Conservation (phyloP, 2,888 invertebrate species). For the Clivina fossor region DNA sequence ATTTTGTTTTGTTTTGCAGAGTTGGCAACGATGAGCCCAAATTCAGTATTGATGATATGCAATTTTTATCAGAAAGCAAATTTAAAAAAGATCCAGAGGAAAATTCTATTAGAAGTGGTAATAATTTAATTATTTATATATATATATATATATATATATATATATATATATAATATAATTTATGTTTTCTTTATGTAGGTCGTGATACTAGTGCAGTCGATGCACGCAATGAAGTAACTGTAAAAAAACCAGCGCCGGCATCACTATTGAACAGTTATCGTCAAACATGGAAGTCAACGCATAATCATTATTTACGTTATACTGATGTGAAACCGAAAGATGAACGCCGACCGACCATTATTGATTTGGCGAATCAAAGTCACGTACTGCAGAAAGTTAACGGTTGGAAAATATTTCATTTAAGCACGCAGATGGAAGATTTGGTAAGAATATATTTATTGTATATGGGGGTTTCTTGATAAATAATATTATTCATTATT, state of each 20-base stretch:
- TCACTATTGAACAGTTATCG: slow-evolving; percentile 65
- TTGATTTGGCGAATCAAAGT: slow-evolving; percentile 86
- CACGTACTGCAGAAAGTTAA: slow-evolving; percentile 85
- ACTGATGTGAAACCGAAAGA: slow-evolving; percentile 87
- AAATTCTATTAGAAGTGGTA: slow-evolving; percentile 42
- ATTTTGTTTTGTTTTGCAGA: too few relatives aligned
- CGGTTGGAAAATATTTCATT: slow-evolving; percentile 93
- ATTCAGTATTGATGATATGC: slow-evolving; percentile 58
- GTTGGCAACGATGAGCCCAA: slow-evolving; percentile 55
- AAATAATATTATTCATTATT: not conserved
- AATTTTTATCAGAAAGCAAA: slow-evolving; percentile 61
- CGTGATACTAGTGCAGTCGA: slow-evolving; percentile 44
- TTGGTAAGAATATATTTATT: slow-evolving; percentile 60
- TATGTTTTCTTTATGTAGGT: slow-evolving; percentile 42
- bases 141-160: too few relatives aligned
- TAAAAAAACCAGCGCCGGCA: slow-evolving; percentile 52
- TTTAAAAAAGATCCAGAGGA: slow-evolving; percentile 53
- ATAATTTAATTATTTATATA: slow-evolving; percentile 41
- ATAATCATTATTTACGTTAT: slow-evolving; percentile 73
- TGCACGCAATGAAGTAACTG: slow-evolving; percentile 45
- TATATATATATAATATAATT: not conserved
- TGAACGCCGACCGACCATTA: slow-evolving; percentile 81
- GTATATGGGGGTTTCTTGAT: not conserved
- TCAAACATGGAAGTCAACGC: slow-evolving; percentile 70
- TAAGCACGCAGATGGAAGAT: slow-evolving; percentile 91